Evolutionary conservation across 2,797 vertebrate species (phyloP).

Genomic region (Lacerta agilis): DNA sequence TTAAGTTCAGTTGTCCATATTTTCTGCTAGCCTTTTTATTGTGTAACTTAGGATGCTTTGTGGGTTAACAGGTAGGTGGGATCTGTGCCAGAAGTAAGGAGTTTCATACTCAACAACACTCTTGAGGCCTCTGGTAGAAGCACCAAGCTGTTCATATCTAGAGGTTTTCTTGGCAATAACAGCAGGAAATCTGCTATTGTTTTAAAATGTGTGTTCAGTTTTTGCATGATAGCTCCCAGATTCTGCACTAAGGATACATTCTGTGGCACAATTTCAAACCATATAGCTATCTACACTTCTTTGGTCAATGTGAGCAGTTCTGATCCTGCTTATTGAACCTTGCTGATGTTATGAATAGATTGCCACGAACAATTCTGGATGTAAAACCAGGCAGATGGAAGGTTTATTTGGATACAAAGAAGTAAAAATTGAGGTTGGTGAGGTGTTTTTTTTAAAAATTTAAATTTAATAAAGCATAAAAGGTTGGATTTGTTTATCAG

Average conservation of each 20-base stretch:
- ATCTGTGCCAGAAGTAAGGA: background rate
- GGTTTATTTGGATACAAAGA: background rate
- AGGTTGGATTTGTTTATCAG: background rate
- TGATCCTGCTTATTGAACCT: background rate
- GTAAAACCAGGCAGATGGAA: background rate
- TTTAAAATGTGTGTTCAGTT: background rate
- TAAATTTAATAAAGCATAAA: background rate
- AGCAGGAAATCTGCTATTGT: background rate
- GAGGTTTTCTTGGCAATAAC: background rate
- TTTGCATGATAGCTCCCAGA: background rate
- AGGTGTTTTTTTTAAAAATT: background rate
- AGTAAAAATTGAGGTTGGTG: background rate
- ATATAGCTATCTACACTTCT: background rate
- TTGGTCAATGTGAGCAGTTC: background rate
- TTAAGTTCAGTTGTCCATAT: background rate
- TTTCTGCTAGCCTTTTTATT: background rate
- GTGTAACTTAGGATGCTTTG: background rate
- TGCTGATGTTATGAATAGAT: background rate
- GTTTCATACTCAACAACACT: background rate
- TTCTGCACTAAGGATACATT: background rate
- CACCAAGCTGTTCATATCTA: background rate
- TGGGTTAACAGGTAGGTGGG: background rate
- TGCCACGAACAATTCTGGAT: background rate
- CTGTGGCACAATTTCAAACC: background rate
- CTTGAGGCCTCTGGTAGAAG: no score